phyloP scores from a whole-genome alignment of 2,113 vertebrate species.

The Pangasianodon hypophthalmus region DNA sequence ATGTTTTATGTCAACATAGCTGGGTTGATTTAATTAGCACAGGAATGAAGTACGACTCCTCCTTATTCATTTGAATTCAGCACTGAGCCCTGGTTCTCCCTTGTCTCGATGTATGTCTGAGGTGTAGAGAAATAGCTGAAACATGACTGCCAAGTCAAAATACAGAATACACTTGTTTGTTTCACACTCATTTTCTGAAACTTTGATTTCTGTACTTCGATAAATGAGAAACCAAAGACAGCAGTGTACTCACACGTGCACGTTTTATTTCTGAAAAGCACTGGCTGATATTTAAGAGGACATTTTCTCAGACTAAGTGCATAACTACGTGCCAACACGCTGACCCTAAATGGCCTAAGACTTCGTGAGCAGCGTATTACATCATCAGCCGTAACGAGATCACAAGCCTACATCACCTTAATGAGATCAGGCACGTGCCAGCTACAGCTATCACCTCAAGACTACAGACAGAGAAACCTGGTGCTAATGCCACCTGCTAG shows the following conservation, averaged over 20 bases:
- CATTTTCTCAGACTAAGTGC: constrained; percentile 9
- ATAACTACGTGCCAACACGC: constrained; percentile 10
- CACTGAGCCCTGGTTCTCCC: not conserved
- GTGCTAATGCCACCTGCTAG: not conserved
- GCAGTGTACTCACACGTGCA: not conserved
- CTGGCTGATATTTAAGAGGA: not conserved
- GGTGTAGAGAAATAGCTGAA: not conserved
- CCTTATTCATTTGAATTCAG: not conserved
- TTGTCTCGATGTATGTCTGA: not conserved
- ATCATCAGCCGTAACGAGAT: constrained; percentile 48
- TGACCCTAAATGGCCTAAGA: constrained; percentile 37
- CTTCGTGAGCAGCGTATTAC: constrained; percentile 38
- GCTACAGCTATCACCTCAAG: constrained; percentile 14
- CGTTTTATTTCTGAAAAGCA: not conserved
- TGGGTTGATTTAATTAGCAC: constrained; percentile 8
- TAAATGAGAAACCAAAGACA: not conserved
- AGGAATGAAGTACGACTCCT: not conserved
- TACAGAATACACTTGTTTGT: not conserved
- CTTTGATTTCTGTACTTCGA: not conserved
- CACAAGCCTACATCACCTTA: constrained; percentile 52
- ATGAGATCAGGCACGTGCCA: constrained; percentile 41
- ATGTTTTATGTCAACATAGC: constrained; percentile 16
- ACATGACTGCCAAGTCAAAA: not conserved
- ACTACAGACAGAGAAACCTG: not conserved
- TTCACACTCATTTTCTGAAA: not conserved